Evolutionary conservation across 2,888 invertebrate species (phyloP), one percentile per base, ranked within the genome.

Genomic region (Platycnemis pennipes): DNA sequence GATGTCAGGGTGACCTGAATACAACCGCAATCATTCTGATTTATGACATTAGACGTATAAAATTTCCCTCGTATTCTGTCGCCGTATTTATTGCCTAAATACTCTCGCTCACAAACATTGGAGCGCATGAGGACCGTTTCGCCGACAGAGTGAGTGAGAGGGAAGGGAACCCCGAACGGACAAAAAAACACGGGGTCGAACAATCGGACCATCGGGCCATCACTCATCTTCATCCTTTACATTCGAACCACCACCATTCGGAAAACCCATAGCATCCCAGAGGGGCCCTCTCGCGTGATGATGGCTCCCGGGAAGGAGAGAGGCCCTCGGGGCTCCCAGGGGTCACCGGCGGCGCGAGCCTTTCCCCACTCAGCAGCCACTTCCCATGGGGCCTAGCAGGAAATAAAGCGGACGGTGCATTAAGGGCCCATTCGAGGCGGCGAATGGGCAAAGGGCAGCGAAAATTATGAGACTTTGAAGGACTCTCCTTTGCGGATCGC

Each of bases 401-500:
- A 7, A 87, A 87, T 46, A 87, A 87, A n/a, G 45, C 22, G 26
- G 77, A 16, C 37, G 37, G 77, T 77, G 37, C 37, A 77, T 77
- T 77, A 77, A 77, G 31, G 77, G 31, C 37, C n/a, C 77, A 37
- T 37, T 13, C 16, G 69, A 69, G 44, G 37, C 77, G 77, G 77
- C 11, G 11, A 2, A 16, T n/a, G 77, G 37, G 13, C 77, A 77
- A 77, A 77, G 37, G 37, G 31, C 37, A 22, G 44, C 63, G 63
- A 91, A 63, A 91, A 63, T 91, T 91, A 91, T 44, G 91, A 91
- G 63, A 63, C 44, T 63, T 63, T 63, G 19, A 44, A 5, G 69
- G 44, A 69, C 86, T 44, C 45, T 87, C 19, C 46, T 37, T n/a
- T 56, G 63, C n/a, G 69, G 63, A 69, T 91, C 44, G 44, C n/a